Evolutionary conservation across 2,113 vertebrate species (phyloP).

Genomic region (Vimba vimba): DNA sequence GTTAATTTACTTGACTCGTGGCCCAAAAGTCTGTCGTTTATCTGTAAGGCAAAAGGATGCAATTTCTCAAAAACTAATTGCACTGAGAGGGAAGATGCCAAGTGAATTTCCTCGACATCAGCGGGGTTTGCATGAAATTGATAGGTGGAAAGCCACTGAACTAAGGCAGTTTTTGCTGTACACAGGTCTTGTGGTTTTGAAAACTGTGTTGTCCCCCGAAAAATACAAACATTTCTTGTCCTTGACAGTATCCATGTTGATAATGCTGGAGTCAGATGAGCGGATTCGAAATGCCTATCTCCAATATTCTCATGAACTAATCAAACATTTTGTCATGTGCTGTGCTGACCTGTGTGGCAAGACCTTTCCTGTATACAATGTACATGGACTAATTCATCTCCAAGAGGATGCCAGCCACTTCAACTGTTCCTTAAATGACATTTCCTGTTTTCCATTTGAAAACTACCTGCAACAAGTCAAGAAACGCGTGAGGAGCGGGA

Average conservation of each 20-base stretch:
- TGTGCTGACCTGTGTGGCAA: conserved; percentile 44
- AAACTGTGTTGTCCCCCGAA: neutral
- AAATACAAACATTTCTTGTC: conserved; percentile 6
- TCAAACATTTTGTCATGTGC: conserved; percentile 26
- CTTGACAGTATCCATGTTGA: conserved; percentile 14
- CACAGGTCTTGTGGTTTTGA: conserved; percentile 9
- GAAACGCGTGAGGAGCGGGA: conserved; percentile 37
- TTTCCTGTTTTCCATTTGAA: conserved; percentile 49
- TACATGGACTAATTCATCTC: conserved; percentile 52
- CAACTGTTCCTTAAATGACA: conserved; percentile 52
- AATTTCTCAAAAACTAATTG: conserved; percentile 28
- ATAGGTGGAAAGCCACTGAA: conserved; percentile 32
- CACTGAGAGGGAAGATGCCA: conserved; percentile 31
- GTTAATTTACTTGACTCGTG: neutral
- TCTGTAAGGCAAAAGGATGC: conserved; percentile 5
- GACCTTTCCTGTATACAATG: conserved; percentile 49
- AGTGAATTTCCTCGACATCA: conserved; percentile 42
- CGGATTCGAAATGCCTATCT: conserved; percentile 12
- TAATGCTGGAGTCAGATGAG: conserved; percentile 41
- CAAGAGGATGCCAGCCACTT: conserved; percentile 40
- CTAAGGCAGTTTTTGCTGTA: neutral
- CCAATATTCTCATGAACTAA: conserved; percentile 17
- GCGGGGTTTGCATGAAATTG: conserved; percentile 3
- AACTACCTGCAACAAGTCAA: conserved; percentile 47
- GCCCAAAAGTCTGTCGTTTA: conserved; percentile 21